phyloP scores from a whole-genome alignment of 1,140 invertebrate genomes.

The Dermatophagoides farinae region DNA sequence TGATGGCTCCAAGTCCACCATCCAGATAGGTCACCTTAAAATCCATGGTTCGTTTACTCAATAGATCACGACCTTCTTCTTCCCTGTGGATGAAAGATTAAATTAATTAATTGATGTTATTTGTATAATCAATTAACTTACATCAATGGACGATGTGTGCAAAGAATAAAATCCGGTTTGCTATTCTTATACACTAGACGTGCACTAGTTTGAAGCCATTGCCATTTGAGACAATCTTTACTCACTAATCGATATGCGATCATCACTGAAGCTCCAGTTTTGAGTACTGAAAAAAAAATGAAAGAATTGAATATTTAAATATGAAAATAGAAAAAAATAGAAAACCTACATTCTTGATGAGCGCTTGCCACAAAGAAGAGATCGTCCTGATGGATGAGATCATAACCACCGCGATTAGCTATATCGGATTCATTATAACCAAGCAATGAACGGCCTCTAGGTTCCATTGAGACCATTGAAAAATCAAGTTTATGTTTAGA shows the following conservation, averaged over 20 bases:
- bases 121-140: constrained; percentile 28
- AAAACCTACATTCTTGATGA: constrained; percentile 82
- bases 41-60: constrained; percentile 92
- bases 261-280: constrained; percentile 92
- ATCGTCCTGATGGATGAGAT: constrained; percentile 91
- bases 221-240: constrained; percentile 62
- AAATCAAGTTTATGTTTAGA: constrained; percentile 96
- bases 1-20: constrained; percentile 50
- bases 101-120: background rate
- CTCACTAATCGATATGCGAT: constrained; percentile 90
- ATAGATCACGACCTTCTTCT: constrained; percentile 84
- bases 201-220: constrained; percentile 94
- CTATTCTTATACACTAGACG: constrained; percentile 95
- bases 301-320: constrained; percentile 12
- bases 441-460: constrained; percentile 78
- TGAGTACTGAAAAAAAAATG: constrained; percentile 49
- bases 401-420: constrained; percentile 78
- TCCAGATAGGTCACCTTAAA: constrained; percentile 95
- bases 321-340: background rate
- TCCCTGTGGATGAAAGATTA: constrained; percentile 44
- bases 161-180: constrained; percentile 95
- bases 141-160: constrained; percentile 91
- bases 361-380: constrained; percentile 90
- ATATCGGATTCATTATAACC: constrained; percentile 81
- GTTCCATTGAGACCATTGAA: constrained; percentile 86